Base-by-base conservation (phyloP, 2,797 vertebrate species). In the Syndactyla subalaris region DNA sequence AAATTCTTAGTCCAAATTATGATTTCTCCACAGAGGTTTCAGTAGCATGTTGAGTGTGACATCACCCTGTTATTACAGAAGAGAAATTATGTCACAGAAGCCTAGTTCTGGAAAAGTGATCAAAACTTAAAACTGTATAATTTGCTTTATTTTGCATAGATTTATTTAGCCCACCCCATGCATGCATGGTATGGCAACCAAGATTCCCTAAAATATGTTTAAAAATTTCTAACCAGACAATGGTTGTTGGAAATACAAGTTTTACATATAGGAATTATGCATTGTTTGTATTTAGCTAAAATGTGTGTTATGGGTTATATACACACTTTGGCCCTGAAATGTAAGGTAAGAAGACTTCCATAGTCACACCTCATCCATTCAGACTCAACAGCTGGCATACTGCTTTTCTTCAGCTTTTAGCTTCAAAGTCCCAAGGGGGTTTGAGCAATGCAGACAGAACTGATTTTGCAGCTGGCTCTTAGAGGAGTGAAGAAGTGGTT, bases 181-280 rank as follows among this genome's bases (percentile, higher is more conserved):
- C 0, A 1, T 12, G 7, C 8, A 74, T 27, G 4, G 27, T 52
- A 74, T 39, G 17, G n/a, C 22, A 87, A 91, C 2, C 5, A 1
- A 81, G 22, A 58, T 30, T 72, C 55, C 27, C 22, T 46, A 62
- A 90, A 84, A 62, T 29, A 72, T 26, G 4, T 29, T 76, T 51
- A 16, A 70, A 76, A 92, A 70, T 36, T 5, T 86, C 32, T 59
- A 55, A 77, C 7, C 24, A 85, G n/a, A 85, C 24, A 71, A 32
- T 0, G 27, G 4, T 39, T 36, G 14, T 32, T 83, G 14, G 43
- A 90, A 74, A 71, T 38, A 38, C 0, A 62, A 4, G 0, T 46
- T 43, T 85, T 14, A 51, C 10, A 36, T 12, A 16, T 0, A 71
- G 22, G 27, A 67, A 63, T n/a, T 36, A 43, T 10, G 12, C 4